phyloP scores from a whole-genome alignment of 2,113 vertebrate genomes.

The Ciconia boyciana region DNA sequence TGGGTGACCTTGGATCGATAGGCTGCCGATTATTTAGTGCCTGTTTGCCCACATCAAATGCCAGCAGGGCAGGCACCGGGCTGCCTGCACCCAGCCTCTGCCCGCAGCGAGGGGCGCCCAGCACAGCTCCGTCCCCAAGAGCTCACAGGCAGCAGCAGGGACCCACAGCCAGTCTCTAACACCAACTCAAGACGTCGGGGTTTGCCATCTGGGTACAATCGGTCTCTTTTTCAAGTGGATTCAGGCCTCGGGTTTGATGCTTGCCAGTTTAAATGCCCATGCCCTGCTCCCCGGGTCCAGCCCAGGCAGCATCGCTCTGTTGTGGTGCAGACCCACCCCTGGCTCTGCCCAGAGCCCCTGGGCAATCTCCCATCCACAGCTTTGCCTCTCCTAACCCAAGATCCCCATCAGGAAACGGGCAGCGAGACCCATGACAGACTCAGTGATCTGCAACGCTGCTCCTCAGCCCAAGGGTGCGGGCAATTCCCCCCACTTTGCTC shows the following conservation, averaged over 20 bases:
- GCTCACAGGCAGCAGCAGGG: neutral
- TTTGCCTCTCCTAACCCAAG: neutral
- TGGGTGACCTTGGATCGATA: slow-evolving; percentile 69
- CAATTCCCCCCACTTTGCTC: neutral
- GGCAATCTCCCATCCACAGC: neutral
- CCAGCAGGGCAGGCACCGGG: neutral
- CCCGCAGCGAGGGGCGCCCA: neutral
- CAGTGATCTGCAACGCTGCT: neutral
- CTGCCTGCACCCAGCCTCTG: neutral
- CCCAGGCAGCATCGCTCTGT: rapidly evolving
- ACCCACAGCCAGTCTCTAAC: neutral
- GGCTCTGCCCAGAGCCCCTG: neutral
- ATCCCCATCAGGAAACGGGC: neutral
- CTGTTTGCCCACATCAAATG: slow-evolving; percentile 33
- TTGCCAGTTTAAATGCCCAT: rapidly evolving
- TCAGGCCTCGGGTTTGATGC: neutral
- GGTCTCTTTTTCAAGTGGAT: neutral
- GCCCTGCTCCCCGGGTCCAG: neutral
- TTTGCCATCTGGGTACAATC: neutral
- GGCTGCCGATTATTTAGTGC: slow-evolving; percentile 63
- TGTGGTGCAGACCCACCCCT: neutral
- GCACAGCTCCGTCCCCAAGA: neutral
- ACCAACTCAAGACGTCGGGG: rapidly evolving
- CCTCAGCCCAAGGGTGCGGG: neutral
- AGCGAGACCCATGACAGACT: rapidly evolving